Conservation (phyloP, 92 coral and sea anemone genomes). For the Parazoanthus swiftii region DNA sequence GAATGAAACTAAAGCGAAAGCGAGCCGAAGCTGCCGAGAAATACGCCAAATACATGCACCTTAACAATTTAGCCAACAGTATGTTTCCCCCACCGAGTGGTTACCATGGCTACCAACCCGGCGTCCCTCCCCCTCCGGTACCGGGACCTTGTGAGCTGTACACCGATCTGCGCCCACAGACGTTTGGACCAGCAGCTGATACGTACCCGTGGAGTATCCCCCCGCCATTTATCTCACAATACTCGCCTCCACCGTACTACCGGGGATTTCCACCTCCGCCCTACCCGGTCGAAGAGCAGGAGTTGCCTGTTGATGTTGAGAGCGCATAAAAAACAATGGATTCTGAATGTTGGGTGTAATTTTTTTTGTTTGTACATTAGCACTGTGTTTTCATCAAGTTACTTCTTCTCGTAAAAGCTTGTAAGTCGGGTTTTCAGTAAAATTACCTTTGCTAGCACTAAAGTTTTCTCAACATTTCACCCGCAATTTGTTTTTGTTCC, state of each 20-base stretch:
- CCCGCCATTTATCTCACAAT: constrained; percentile 8
- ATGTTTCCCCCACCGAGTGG: constrained; percentile 2
- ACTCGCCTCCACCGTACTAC: constrained; percentile 41
- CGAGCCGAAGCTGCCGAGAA: constrained; percentile 43
- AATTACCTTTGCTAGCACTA: too few species aligned
- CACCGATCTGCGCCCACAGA: constrained; percentile 40
- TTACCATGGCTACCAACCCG: constrained; percentile 23
- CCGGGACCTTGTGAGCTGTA: constrained; percentile 32
- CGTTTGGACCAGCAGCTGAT: constrained; percentile 39
- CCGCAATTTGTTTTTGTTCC: too few species aligned
- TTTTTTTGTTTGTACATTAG: too few species aligned
- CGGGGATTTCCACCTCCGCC: constrained; percentile 44
- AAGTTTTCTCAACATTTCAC: too few species aligned
- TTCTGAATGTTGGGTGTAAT: background rate
- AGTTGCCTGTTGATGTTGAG: constrained; percentile 6
- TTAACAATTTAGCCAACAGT: constrained; percentile 34
- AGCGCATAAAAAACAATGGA: background rate
- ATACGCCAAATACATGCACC: constrained; percentile 33
- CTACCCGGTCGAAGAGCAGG: constrained; percentile 30
- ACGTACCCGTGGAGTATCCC: constrained; percentile 15
- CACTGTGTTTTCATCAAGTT: too few species aligned
- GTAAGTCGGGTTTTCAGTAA: too few species aligned
- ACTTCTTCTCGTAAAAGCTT: too few species aligned
- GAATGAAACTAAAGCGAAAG: constrained; percentile 38
- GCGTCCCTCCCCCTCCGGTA: constrained; percentile 2